Evolutionary conservation across 2,888 invertebrate genomes (phyloP), one percentile per base, ranked within the genome.

Genomic region (Notocelia uddmanniana): DNA sequence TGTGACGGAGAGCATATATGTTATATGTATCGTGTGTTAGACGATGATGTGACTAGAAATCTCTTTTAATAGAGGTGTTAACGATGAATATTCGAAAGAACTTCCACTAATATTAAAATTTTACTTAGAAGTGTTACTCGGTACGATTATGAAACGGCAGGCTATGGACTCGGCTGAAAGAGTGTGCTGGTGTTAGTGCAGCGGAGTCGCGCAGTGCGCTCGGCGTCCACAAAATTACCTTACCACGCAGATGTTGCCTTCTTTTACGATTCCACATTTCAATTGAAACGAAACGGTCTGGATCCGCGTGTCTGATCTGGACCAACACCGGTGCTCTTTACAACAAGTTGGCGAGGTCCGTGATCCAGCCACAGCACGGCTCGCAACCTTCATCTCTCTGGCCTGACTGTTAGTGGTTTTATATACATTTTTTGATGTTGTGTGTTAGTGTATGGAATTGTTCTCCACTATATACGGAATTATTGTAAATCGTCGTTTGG

Each of bases 341-440:
- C n/a, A n/a, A n/a, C n/a, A n/a, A n/a, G n/a, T n/a, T n/a, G n/a
- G n/a, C n/a, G n/a, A n/a, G n/a, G n/a, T n/a, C n/a, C n/a, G n/a
- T n/a, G n/a, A n/a, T n/a, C n/a, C n/a, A n/a, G n/a, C n/a, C n/a
- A n/a, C n/a, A n/a, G n/a, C n/a, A n/a, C n/a, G 63, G 8, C 50
- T 63, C 34, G 45, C 5, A 6, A 15, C n/a, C n/a, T n/a, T n/a
- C n/a, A n/a, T n/a, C n/a, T 45, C 5, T 15, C n/a, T n/a, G 45
- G n/a, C 8, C 6, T 37, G 71, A 66, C 66, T 73, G 68, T 73
- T 66, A 52, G 64, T 54, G 62, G 64, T 75, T 74, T 73, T 76
- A 68, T 78, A 75, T 75, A 76, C 74, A 73, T 76, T 74, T 70
- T 73, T 72, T 70, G 69, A 77, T 77, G 78, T 76, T 76, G 77